These are phyloP conservation scores for Zaprionus africanus DNA, from an alignment of 1,140 invertebrate species.

Conservation along the genomic window DNA sequence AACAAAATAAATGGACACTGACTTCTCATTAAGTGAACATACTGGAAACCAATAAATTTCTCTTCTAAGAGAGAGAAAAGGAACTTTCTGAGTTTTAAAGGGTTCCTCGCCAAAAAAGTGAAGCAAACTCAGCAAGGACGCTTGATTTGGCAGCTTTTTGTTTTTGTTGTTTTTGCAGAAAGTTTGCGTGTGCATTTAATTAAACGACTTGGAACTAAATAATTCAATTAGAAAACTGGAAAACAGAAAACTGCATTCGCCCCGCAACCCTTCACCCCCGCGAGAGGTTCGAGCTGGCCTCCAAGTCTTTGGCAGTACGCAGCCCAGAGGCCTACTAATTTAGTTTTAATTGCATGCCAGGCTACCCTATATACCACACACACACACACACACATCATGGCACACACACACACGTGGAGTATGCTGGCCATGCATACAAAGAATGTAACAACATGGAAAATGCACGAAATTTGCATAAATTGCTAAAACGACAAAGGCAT, in stretches of 20 bases:
- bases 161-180: slow-evolving; percentile 21
- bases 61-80: background rate
- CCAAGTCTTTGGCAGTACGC: slow-evolving; percentile 14
- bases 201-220: slow-evolving; percentile 66
- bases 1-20: too few species aligned
- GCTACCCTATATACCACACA: slow-evolving; percentile 35
- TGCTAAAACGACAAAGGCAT: slow-evolving; percentile 77
- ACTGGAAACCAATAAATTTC: too few species aligned
- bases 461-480: slow-evolving; percentile 79
- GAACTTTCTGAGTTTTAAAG: background rate
- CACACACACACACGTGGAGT: slow-evolving; percentile 2
- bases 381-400: slow-evolving; percentile 7
- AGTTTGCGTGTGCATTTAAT: slow-evolving; percentile 53
- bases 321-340: slow-evolving; percentile 78
- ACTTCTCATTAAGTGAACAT: too few species aligned
- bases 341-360: slow-evolving; percentile 79
- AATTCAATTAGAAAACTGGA: slow-evolving; percentile 72
- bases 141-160: slow-evolving; percentile 41
- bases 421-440: slow-evolving; percentile 50
- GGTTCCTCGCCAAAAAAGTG: background rate
- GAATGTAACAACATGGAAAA: slow-evolving; percentile 81
- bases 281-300: slow-evolving; percentile 6
- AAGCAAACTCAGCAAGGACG: slow-evolving; percentile 29
- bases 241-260: slow-evolving; percentile 45
- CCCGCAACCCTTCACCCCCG: background rate